phyloP scores from a whole-genome alignment of 1,140 invertebrate species.

The Capitella teleta region DNA sequence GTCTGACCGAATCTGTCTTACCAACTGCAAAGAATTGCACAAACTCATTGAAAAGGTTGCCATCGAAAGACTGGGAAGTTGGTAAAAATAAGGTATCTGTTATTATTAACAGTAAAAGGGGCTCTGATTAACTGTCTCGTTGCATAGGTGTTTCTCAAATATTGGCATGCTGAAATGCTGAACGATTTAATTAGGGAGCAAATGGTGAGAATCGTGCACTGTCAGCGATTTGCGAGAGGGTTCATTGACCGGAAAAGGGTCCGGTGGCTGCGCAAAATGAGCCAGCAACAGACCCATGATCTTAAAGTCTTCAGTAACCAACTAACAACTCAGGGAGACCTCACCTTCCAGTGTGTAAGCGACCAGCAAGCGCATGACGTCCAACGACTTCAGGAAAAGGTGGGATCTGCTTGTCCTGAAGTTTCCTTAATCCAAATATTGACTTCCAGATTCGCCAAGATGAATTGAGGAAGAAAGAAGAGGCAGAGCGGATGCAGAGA shows the following conservation, averaged over 20 bases:
- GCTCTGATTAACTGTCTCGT: too few species aligned
- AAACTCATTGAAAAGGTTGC: too few species aligned
- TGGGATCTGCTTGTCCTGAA: too few species aligned
- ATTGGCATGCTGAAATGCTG: conserved; percentile 11
- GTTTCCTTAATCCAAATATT: too few species aligned
- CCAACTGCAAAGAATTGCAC: too few species aligned
- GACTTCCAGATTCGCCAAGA: too few species aligned
- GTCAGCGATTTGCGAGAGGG: conserved; percentile 7
- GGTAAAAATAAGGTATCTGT: too few species aligned
- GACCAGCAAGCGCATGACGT: background rate
- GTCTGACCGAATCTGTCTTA: too few species aligned
- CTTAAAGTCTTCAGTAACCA: background rate
- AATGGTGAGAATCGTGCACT: conserved; percentile 1
- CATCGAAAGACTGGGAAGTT: too few species aligned
- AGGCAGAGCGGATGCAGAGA: too few species aligned
- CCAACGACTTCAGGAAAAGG: background rate
- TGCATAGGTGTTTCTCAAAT: conserved; percentile 10
- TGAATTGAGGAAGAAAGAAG: too few species aligned
- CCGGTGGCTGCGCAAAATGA: background rate
- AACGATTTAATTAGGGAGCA: background rate
- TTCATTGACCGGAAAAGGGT: background rate
- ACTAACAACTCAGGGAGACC: background rate
- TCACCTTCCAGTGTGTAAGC: background rate
- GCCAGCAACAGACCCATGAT: background rate
- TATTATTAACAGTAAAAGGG: too few species aligned